Base-by-base conservation (phyloP, 2,797 vertebrate genomes). In the Iguana delicatissima region DNA sequence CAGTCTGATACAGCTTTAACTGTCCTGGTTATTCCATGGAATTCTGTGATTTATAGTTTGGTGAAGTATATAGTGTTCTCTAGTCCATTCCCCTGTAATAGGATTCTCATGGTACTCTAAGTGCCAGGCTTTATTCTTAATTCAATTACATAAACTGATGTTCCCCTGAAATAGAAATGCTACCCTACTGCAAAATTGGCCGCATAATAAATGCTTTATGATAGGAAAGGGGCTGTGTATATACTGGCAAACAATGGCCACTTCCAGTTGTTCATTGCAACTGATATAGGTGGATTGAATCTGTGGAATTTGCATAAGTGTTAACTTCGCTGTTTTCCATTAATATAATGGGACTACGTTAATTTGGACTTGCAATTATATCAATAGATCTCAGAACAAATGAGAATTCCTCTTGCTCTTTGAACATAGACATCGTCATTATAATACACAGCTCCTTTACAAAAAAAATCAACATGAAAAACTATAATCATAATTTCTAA, bases 381-480 rank as follows among this genome's bases (percentile, higher is more conserved):
- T 32, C 67, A 69, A 12, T 69, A 32, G 29, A 32, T 32, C 84
- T 84, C 38, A 52, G 12, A 82, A 72, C 52, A 64, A 20, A 9
- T 57, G 59, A 87, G 35, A 88, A 80, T 88, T 79, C 73, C 4
- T 90, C 29, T 83, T 84, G 73, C 26, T 46, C 12, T 87, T 87
- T 83, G 32, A 84, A 18, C 26, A 59, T 46, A 80, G 9, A 13
- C 35, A 83, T 79, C 29, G 57, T 57, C 50, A 84, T 69, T 87
- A 24, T 87, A 57, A 57, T n/a, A 57, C 77, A 38, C 2, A 64
- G 29, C 67, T 50, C 35, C 73, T 77, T 83, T 22, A 64, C 42
- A 73, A 22, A 87, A 62, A 62, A 6, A 35, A 62, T 50, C 64
- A 80, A n/a, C 50, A 72, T 35, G 69, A 64, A 55, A 77, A 24